These are phyloP conservation scores for Oscheius myriophilus DNA, from an alignment of 2,888 invertebrate genomes.

Conservation along the genomic window DNA sequence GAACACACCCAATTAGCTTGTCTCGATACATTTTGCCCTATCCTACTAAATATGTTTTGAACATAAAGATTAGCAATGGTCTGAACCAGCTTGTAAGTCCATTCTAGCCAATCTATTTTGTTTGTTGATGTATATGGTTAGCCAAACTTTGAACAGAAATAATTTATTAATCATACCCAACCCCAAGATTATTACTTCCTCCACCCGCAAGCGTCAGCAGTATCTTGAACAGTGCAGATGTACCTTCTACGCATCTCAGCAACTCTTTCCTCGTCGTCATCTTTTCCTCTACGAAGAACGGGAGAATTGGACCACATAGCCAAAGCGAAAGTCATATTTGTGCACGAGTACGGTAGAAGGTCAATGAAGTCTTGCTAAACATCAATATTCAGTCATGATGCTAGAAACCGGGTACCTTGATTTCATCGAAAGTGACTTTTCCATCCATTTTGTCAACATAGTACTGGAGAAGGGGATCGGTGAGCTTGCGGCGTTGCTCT, in stretches of 20 bases:
- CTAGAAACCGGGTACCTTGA: not conserved
- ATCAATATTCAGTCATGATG: not conserved
- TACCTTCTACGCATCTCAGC: conserved; percentile 6
- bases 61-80: too few relatives aligned
- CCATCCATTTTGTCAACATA: conserved; percentile 36
- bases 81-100: too few relatives aligned
- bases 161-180: too few relatives aligned
- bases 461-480: conserved; percentile 41
- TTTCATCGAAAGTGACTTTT: conserved; percentile 12
- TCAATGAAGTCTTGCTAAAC: conserved; percentile 23
- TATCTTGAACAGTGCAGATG: conserved; percentile 19
- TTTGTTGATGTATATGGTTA: too few relatives aligned
- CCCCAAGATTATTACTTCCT: not conserved
- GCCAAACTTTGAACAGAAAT: too few relatives aligned
- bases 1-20: too few relatives aligned
- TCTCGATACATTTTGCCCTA: too few relatives aligned
- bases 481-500: conserved; percentile 41
- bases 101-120: too few relatives aligned
- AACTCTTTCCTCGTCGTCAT: conserved; percentile 21
- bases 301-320: conserved; percentile 31
- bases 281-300: conserved; percentile 21
- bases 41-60: too few relatives aligned
- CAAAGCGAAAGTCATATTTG: conserved; percentile 25
- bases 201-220: conserved; percentile 11
- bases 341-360: conserved; percentile 14